phyloP scores from a whole-genome alignment of 2,113 vertebrate genomes.

The Nesospiza acunhae region DNA sequence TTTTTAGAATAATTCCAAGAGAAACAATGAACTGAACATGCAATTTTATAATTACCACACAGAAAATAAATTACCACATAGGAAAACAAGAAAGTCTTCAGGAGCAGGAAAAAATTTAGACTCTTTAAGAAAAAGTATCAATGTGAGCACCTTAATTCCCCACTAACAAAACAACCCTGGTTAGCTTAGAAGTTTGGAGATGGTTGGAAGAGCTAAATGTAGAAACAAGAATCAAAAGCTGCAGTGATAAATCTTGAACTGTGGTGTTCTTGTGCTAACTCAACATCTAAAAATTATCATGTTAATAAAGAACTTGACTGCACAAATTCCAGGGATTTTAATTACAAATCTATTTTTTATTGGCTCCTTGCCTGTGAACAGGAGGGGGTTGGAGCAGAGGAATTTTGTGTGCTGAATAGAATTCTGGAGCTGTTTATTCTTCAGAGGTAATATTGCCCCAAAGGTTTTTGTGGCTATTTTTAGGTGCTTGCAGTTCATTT shows the following conservation, averaged over 20 bases:
- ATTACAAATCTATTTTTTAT: background rate
- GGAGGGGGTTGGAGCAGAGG: background rate
- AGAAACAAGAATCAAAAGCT: background rate
- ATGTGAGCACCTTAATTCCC: background rate
- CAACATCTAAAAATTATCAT: background rate
- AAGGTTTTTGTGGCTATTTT: constrained; percentile 14
- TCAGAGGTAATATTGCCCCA: background rate
- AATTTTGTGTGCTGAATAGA: background rate
- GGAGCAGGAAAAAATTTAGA: background rate
- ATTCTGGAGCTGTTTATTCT: background rate
- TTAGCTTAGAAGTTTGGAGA: background rate
- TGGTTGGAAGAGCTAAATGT: background rate
- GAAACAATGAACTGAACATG: background rate
- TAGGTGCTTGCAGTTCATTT: constrained; percentile 6
- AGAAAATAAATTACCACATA: too few species aligned
- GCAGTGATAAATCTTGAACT: background rate
- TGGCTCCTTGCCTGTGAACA: background rate
- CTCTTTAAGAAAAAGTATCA: background rate
- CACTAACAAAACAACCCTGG: background rate
- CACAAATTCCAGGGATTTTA: background rate
- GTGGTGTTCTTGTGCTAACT: background rate
- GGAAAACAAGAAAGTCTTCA: background rate
- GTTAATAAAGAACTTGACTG: background rate
- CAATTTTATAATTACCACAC: background rate
- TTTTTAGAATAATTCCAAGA: background rate